Conservation (phyloP, 2,113 vertebrate genomes). For the Bostrychus sinensis region DNA sequence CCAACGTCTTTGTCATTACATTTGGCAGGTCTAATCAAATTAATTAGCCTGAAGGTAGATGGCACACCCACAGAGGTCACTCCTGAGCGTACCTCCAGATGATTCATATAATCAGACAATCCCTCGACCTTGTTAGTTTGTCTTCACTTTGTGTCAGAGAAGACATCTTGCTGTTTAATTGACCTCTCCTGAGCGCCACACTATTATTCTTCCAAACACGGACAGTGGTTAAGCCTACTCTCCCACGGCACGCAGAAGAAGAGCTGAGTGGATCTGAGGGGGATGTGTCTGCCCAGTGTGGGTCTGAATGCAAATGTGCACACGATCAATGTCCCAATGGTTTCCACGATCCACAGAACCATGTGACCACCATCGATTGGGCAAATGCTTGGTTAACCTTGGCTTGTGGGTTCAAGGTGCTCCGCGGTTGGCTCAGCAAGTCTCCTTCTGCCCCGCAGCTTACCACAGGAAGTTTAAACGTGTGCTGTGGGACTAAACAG, state of each 20-base stretch:
- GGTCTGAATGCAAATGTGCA: constrained; percentile 26
- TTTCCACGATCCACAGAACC: constrained; percentile 10
- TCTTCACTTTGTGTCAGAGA: constrained; percentile 22
- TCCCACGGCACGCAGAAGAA: constrained; percentile 1
- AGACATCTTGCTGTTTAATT: constrained; percentile 15
- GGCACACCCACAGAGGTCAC: constrained; percentile 10
- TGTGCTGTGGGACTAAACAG: too few relatives aligned
- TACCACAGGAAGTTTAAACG: constrained; percentile 37
- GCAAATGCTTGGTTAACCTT: constrained; percentile 49
- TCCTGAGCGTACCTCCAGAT: constrained; percentile 9
- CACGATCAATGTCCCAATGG: constrained; percentile 35
- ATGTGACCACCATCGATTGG: constrained; percentile 15
- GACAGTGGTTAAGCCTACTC: constrained; percentile 12
- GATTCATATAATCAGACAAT: constrained; percentile 42
- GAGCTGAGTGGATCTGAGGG: constrained; percentile 8
- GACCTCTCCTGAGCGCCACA: constrained; percentile 7
- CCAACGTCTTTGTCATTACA: background rate
- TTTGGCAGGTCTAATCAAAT: background rate
- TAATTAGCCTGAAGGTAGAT: background rate
- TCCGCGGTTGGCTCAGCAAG: constrained; percentile 17
- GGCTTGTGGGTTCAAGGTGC: constrained; percentile 45
- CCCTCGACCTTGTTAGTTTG: constrained; percentile 53
- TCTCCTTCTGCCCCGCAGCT: constrained; percentile 17
- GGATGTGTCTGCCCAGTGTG: constrained; percentile 7
- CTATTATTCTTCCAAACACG: constrained; percentile 14